A percentile compares a stretch with the other conserved stretches of the same genome.
phyloP scores from a whole-genome alignment of 2,113 vertebrate genomes.

The Agelaius phoeniceus region DNA sequence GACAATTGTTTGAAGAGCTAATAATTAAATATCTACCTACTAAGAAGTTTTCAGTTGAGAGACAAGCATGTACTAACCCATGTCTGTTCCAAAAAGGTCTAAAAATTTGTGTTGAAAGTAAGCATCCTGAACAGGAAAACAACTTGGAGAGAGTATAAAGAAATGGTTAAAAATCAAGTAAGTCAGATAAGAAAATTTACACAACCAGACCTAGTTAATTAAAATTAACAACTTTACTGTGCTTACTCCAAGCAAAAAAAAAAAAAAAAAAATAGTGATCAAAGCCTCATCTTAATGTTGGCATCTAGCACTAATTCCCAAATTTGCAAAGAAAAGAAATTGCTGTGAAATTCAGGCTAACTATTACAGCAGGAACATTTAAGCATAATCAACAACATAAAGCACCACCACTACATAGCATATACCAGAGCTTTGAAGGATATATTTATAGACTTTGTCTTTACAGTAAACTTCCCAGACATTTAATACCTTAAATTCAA shows the following conservation, averaged over 20 bases:
- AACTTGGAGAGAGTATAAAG: neutral
- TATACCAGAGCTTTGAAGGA: neutral
- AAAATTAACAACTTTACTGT: neutral
- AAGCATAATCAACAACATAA: neutral
- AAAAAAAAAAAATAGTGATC: neutral
- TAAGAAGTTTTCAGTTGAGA: neutral
- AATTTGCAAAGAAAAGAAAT: neutral
- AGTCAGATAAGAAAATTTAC: neutral
- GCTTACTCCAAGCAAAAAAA: neutral
- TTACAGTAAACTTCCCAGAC: neutral
- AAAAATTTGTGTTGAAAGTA: neutral
- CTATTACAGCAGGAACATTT: neutral
- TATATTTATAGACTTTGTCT: neutral
- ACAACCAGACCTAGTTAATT: neutral
- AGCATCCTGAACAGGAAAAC: neutral
- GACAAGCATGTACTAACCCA: slow-evolving; percentile 18
- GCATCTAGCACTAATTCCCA: neutral
- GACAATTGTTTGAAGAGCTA: neutral
- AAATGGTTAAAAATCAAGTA: neutral
- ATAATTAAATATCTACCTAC: neutral
- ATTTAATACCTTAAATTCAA: neutral
- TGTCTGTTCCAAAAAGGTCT: slow-evolving; percentile 1
- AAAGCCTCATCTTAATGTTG: neutral
- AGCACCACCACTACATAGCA: neutral
- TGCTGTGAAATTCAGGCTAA: neutral